phyloP scores from a whole-genome alignment of 2,888 invertebrate genomes.

The Harpagoxenus sublaevis region DNA sequence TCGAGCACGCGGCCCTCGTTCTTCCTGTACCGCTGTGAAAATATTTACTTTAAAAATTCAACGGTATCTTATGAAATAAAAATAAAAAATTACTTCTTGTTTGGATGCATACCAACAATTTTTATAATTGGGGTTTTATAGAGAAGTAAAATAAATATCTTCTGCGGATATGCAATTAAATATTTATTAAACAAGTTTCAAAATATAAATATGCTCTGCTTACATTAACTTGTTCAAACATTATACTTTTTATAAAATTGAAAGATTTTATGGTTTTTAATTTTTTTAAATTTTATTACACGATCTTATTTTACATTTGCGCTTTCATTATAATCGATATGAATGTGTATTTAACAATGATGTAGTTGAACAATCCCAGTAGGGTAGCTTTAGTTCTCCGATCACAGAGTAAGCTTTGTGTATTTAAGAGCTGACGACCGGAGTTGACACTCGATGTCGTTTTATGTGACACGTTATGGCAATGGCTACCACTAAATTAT shows the following conservation, averaged over 20 bases:
- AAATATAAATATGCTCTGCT: neutral
- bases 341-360: neutral
- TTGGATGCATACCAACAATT: neutral
- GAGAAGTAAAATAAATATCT: neutral
- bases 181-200: neutral
- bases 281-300: neutral
- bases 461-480: conserved; percentile 59
- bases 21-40: conserved; percentile 92
- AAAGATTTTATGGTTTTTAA: neutral
- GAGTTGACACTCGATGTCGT: conserved; percentile 63
- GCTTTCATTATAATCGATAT: conserved; percentile 14
- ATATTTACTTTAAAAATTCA: conserved; percentile 20
- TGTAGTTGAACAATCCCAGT: neutral
- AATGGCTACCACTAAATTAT: conserved; percentile 40
- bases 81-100: neutral
- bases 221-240: neutral
- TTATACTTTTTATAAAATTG: conserved; percentile 8
- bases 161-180: neutral
- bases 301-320: conserved; percentile 6
- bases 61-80: neutral
- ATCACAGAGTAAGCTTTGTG: conserved; percentile 57
- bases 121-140: neutral
- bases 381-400: conserved; percentile 47
- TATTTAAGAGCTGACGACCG: conserved; percentile 43
- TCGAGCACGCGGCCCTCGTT: conserved; percentile 92